Conservation (phyloP, 2,797 vertebrate genomes). For the Lepidocolaptes lacrymiger region DNA sequence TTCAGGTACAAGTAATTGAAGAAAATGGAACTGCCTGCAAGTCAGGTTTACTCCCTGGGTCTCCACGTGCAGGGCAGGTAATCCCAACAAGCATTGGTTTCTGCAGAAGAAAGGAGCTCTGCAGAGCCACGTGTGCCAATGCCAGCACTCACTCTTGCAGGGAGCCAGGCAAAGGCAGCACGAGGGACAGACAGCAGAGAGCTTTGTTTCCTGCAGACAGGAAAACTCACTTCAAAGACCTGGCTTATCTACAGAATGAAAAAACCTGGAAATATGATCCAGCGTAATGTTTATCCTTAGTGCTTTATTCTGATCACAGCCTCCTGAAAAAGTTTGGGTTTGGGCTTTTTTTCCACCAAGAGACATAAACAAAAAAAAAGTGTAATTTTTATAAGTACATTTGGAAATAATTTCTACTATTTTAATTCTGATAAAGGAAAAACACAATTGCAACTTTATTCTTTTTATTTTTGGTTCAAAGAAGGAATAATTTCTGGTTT, state of each 20-base stretch:
- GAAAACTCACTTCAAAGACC: not conserved
- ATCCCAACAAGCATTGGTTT: not conserved
- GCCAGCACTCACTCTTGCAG: not conserved
- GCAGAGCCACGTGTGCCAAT: not conserved
- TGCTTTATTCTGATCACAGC: not conserved
- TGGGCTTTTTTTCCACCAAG: not conserved
- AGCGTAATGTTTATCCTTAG: not conserved
- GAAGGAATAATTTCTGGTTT: not conserved
- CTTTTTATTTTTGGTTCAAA: not conserved
- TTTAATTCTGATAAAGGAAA: not conserved
- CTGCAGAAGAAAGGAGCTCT: not conserved
- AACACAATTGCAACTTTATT: not conserved
- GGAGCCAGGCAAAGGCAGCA: not conserved
- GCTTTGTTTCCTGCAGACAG: not conserved
- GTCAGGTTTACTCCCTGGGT: not conserved
- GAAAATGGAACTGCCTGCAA: not conserved
- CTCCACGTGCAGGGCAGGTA: not conserved
- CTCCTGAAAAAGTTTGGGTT: not conserved
- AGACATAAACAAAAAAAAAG: not conserved
- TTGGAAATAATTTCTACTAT: not conserved
- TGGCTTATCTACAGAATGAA: not conserved
- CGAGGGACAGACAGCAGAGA: not conserved
- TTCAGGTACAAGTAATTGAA: not conserved
- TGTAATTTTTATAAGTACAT: fast-evolving
- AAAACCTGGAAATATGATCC: not conserved